Base-by-base conservation (phyloP, 2,888 invertebrate species). In the Microchrysa polita region DNA sequence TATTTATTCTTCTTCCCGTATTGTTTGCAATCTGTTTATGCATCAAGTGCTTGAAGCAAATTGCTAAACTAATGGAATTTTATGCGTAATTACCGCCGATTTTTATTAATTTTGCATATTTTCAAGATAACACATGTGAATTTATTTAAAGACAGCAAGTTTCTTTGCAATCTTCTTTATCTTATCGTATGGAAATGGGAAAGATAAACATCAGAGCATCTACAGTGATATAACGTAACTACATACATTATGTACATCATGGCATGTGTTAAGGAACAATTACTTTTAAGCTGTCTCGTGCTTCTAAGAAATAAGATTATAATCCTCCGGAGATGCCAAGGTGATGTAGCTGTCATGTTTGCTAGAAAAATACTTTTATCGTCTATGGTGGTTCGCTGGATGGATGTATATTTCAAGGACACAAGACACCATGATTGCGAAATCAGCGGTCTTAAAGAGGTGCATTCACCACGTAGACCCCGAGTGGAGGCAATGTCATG, bases 51-150 rank as follows among this genome's bases (percentile, higher is more conserved):
- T 34, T 9, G 20, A 22, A 27, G 55, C 55, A 53, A 67, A 67
- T 67, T 67, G 67, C n/a, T 55, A 53, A 67, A 18, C 53, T 67
- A 67, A 67, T 67, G 67, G 67, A 67, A 67, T 67, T 67, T 55
- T 23, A 67, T 67, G 67, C 67, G 67, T 67, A 67, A 67, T 67
- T 67, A 53, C 67, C 27, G 34, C 34, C n/a, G 2, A 34, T 34
- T 34, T 34, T 34, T 34, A 5, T 34, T 34, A 5, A 34, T 34
- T 34, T 34, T 52, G 67, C 52, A 67, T 55, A 34, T 52, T 55
- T 34, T 34, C n/a, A n/a, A 16, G 53, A n/a, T 16, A 42, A 44
- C 27, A 18, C 16, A 67, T 14, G 27, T 9, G 14, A 67, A 27
- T 67, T 67, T 67, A 67, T 53, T 55, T 53, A 53, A 9, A 53